Evolutionary conservation across 2,797 vertebrate species (phyloP), one percentile per base, ranked within the genome.

Genomic region (Prionace glauca): DNA sequence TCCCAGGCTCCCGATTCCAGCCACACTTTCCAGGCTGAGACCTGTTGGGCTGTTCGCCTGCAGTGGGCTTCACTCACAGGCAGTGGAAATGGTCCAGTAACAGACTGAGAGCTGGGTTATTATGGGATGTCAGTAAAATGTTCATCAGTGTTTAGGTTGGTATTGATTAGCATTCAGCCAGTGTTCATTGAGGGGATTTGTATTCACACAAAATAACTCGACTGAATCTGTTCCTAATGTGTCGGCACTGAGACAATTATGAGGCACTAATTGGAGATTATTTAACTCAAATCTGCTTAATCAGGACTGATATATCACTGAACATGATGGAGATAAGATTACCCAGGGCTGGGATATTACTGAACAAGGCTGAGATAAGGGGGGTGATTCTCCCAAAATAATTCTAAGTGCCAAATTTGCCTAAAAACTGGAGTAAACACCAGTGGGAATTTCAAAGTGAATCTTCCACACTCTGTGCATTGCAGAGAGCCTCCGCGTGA

Each of bases 221-320:
- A 56, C 71, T 74, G 93, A 94, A 94, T 36, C 69, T 50, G 93
- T 50, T 94, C 67, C 41, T 94, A 94, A 94, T 94, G 93, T 74
- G 12, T 94, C 41, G 12, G 93, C 67, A 94, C 41, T 69, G 14
- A 94, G 41, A 45, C 71, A 94, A 94, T 94, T 74, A 72, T 45
- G 36, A 74, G 67, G 93, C 93, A 74, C 72, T 94, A 94, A 94
- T 56, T 94, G 45, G 26, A 94, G 93, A 94, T 94, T 71, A 74
- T 94, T 56, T 45, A 56, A 94, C 93, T 50, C 41, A 94, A 74
- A 29, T 94, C 93, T 56, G 26, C 3, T 94, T 94, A 56, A 71
- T 72, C 26, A 94, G 67, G 93, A 32, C 92, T 72, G 69, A 94
- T 94, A 50, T 72, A 94, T 94, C 16, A 16, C 22, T 72, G 92